These are phyloP conservation scores for Arbacia lixula DNA, from an alignment of 53 echinoderm and acorn worm species.

Conservation along the genomic window DNA sequence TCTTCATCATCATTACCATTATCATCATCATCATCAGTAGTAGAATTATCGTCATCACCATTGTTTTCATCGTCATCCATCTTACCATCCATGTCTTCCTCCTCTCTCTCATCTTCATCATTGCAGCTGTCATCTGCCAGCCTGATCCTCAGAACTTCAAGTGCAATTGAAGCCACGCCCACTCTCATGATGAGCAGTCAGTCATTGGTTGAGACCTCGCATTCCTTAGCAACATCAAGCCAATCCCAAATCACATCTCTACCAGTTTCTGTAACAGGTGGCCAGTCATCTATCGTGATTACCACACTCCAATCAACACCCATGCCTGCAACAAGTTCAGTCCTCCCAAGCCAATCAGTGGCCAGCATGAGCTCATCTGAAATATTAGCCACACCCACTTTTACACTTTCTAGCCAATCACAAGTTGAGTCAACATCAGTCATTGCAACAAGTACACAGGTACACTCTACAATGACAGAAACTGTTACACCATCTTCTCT, in stretches of 20 bases:
- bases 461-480: too few species aligned
- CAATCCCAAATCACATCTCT: conserved; percentile 20
- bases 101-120: background rate
- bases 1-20: too few species aligned
- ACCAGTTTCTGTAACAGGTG: background rate
- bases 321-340: background rate
- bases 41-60: too few species aligned
- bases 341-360: background rate
- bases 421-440: too few species aligned
- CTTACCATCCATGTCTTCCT: background rate
- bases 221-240: background rate
- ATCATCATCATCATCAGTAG: too few species aligned
- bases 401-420: background rate
- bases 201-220: background rate
- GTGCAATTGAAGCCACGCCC: conserved; percentile 12
- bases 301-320: background rate
- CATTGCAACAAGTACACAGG: too few species aligned
- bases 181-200: background rate
- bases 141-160: too few species aligned
- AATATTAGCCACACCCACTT: background rate
- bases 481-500: too few species aligned
- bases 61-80: background rate
- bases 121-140: too few species aligned
- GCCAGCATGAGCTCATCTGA: background rate
- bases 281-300: background rate